Conservation (phyloP, 2,888 invertebrate species). For the Lithophane semibrunnea region DNA sequence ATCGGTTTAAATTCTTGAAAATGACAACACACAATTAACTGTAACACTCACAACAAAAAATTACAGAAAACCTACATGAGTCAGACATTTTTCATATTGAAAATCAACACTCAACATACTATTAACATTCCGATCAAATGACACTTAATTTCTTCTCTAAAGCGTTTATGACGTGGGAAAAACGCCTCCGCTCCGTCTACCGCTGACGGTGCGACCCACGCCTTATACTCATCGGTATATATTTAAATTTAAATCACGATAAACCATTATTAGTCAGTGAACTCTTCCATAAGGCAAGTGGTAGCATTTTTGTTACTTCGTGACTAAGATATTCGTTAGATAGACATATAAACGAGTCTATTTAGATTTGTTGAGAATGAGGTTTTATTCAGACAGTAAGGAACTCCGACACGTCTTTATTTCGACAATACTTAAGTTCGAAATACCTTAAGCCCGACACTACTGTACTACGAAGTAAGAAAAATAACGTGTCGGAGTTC, state of each 20-base stretch:
- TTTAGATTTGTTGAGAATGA: background rate
- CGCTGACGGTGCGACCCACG: constrained; percentile 44
- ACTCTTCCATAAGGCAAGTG: constrained; percentile 37
- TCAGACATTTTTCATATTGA: constrained; percentile 2
- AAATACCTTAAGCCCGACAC: no score
- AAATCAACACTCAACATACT: constrained; percentile 21
- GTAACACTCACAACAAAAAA: background rate
- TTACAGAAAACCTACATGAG: constrained; percentile 7
- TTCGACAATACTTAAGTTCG: no score
- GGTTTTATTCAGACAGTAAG: background rate
- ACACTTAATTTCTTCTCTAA: constrained; percentile 9
- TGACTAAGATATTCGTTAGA: constrained; percentile 5
- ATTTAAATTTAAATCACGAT: constrained; percentile 57
- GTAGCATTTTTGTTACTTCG: constrained; percentile 13
- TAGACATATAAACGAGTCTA: constrained; percentile 3
- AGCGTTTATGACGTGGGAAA: constrained; percentile 22
- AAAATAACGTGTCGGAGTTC: no score
- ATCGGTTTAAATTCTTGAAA: no score
- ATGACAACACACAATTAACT: background rate
- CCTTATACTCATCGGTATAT: constrained; percentile 42
- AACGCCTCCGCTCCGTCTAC: constrained; percentile 45
- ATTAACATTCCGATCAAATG: constrained; percentile 39
- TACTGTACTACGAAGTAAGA: no score
- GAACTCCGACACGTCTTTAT: no score
- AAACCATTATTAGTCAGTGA: constrained; percentile 48